Evolutionary conservation across 2,113 vertebrate species (phyloP).

Genomic region (Sceloporus tristichus): DNA sequence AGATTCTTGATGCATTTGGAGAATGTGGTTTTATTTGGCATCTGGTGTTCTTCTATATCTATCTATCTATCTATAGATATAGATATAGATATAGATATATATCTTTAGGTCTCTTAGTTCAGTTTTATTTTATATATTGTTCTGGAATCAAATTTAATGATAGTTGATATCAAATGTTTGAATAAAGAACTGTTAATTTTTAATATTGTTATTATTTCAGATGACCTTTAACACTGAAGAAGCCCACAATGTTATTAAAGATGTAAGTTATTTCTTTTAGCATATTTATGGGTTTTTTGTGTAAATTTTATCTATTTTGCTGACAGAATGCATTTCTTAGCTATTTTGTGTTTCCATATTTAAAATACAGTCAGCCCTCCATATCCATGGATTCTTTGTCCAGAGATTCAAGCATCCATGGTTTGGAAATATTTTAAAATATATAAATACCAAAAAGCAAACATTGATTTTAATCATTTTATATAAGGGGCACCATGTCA

Average conservation of each 20-base stretch:
- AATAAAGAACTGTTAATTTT: background rate
- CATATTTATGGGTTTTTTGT: background rate
- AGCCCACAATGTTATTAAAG: slow-evolving; percentile 81
- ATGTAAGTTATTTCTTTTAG: slow-evolving; percentile 69
- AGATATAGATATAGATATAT: background rate
- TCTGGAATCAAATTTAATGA: background rate
- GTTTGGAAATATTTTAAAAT: too few species aligned
- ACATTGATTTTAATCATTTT: too few species aligned
- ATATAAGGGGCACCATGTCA: too few species aligned
- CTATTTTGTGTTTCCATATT: background rate
- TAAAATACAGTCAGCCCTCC: background rate
- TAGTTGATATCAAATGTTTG: background rate
- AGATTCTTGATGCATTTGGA: background rate
- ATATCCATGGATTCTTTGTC: too few species aligned
- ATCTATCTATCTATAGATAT: too few species aligned
- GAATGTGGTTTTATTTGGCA: background rate
- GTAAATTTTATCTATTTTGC: background rate
- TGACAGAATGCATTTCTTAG: background rate
- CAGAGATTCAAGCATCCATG: too few species aligned
- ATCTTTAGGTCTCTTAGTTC: background rate
- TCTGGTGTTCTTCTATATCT: background rate
- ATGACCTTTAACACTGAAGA: slow-evolving; percentile 81
- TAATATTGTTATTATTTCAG: slow-evolving; percentile 57
- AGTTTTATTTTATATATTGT: background rate
- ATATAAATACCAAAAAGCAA: too few species aligned